Base-by-base conservation (phyloP, 1,140 invertebrate genomes). In the Heterodera carotae region DNA sequence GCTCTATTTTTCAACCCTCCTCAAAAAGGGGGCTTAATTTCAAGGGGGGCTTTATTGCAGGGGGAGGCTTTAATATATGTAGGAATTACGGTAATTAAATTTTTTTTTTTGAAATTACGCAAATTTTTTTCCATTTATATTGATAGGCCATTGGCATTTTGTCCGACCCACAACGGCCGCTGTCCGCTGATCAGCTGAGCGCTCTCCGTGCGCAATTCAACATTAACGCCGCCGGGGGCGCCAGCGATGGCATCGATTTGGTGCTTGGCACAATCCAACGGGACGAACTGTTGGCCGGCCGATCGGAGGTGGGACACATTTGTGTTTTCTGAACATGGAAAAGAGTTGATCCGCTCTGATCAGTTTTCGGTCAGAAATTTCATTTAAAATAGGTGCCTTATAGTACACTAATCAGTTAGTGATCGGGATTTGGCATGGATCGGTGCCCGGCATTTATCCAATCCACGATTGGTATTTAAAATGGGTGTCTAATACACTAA, bases 201-300 rank as follows among this genome's bases (percentile, higher is more conserved):
- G 53, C 66, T 22, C 53, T 80, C 10, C 31, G 79, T 53, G 48
- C 48, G 15, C 15, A 53, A 18, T 53, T 27, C 56, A 68, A 67
- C 74, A 64, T 27, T 39, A 39, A 4, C 36, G 36, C 36, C 10
- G 36, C 36, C 10, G 36, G 4, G 4, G 36, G 4, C 60, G 80
- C 22, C 31, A n/a, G 66, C 8, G 48, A 33, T 31, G 22, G 53
- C 34, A 67, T 27, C 43, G 69, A 60, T 36, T 36, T 82, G 33
- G 36, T 73, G 18, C 33, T 83, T 15, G 80, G 75, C 27, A 33
- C 71, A 71, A 75, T 83, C 7, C 70, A 82, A 76, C 29, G 36
- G 2, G 62, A 82, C 56, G 83, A 83, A 69, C 59, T 83, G 31
- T 22, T 83, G 33, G 60, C 53, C 43, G 76, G 48, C 39, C 67